Evolutionary conservation across 2,113 vertebrate genomes (phyloP), one percentile per base, ranked within the genome.

Genomic region (Phyllostomus discolor): DNA sequence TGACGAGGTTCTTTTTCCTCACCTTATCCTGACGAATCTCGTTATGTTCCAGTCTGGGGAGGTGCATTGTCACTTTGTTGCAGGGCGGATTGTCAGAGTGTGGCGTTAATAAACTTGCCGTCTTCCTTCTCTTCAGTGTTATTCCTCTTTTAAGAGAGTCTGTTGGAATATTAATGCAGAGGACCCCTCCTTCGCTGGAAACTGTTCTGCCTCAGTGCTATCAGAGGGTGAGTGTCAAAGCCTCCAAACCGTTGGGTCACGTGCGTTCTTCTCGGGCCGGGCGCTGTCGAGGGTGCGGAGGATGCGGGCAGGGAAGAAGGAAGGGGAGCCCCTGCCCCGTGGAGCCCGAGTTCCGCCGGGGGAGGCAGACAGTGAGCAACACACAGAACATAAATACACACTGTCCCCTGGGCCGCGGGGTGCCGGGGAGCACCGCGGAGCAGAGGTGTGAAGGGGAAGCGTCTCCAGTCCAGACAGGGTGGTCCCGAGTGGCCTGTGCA

Each of bases 151-250:
- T 99, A 96, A 99, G 95, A 97, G 99, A 99, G 90, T 99, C 99
- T 85, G 99, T 99, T 86, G 99, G 99, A 73, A 99, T 99, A 98
- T 97, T 99, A 98, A 99, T 99, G 99, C 99, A 99, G 98, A 98
- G 99, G 85, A 99, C 99, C 19, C 99, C 99, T 64, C 99, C 99
- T 0, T 93, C 98, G 0, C 98, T 99, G 97, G 99, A 99, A 98
- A 98, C 98, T 0, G 62, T 92, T 31, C 98, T 99, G 89, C 99
- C 99, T 52, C 99, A 99, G 96, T 99, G 99, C 98, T 99, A 99
- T 98, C 99, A 99, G 98, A 98, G 99, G 99, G 99, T 99, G 97
- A 98, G 99, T 98, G 98, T 76, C 88, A 81, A 1, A 87, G 35
- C 57, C 69, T 73, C 78, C 73, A 85, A 73, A 35, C 43, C 46